These are phyloP conservation scores for Odontothrips loti DNA, from an alignment of 2,888 invertebrate genomes.

Conservation along the genomic window DNA sequence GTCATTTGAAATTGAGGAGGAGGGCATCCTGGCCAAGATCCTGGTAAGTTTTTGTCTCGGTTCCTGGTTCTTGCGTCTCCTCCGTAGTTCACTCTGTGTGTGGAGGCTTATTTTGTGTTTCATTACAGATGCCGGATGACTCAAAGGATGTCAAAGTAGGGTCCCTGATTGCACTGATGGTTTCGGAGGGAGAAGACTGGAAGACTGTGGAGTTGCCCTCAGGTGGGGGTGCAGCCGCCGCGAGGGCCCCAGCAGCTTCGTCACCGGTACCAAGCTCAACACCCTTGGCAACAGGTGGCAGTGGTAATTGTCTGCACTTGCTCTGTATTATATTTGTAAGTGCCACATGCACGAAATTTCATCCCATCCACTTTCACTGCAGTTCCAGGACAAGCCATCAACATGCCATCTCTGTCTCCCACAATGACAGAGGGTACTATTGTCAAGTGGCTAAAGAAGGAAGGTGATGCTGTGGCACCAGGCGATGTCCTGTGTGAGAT, in stretches of 20 bases:
- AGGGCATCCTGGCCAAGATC: slow-evolving; percentile 59
- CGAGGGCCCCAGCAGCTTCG: slow-evolving; percentile 36
- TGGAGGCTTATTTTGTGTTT: background rate
- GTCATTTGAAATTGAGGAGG: slow-evolving; percentile 57
- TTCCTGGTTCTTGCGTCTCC: background rate
- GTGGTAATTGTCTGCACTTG: slow-evolving; percentile 30
- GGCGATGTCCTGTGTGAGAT: slow-evolving; percentile 63
- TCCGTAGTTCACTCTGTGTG: background rate
- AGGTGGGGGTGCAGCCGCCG: slow-evolving; percentile 36
- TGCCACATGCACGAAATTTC: background rate
- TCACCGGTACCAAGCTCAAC: slow-evolving; percentile 41
- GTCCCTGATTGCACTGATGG: slow-evolving; percentile 57
- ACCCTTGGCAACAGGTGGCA: slow-evolving; percentile 31
- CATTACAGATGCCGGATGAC: slow-evolving; percentile 50
- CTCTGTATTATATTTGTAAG: background rate
- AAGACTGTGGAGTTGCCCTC: slow-evolving; percentile 49
- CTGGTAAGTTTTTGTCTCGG: slow-evolving; percentile 45
- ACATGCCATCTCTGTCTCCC: slow-evolving; percentile 60
- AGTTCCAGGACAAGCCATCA: slow-evolving; percentile 43
- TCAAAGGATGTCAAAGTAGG: slow-evolving; percentile 55
- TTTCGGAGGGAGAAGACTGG: slow-evolving; percentile 60
- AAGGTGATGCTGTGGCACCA: slow-evolving; percentile 53
- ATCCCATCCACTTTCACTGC: background rate
- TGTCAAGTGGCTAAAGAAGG: slow-evolving; percentile 55
- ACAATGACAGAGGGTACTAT: slow-evolving; percentile 60